Evolutionary conservation across 2,888 invertebrate species (phyloP).

Genomic region (Caenorhabditis virilis): DNA sequence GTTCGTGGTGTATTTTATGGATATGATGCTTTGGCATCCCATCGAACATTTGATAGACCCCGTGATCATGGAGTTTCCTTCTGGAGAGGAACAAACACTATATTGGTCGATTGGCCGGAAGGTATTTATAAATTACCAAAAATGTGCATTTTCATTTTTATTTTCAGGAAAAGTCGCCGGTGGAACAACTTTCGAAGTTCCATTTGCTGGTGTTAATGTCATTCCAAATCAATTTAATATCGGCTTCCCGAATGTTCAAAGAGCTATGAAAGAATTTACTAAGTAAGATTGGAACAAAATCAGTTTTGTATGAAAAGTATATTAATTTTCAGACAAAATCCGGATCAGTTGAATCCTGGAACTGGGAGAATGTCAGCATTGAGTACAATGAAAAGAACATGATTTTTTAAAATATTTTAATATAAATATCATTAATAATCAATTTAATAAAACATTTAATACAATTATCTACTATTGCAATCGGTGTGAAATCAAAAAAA

Average conservation of each 20-base stretch:
- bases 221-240: slow-evolving; percentile 52
- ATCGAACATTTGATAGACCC: slow-evolving; percentile 55
- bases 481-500: no score
- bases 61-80: slow-evolving; percentile 62
- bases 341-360: slow-evolving; percentile 54
- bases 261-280: slow-evolving; percentile 46
- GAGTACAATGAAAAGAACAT: slow-evolving; percentile 12
- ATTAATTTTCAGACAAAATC: slow-evolving; percentile 48
- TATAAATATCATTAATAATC: no score
- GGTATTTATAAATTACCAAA: no score
- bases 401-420: slow-evolving; percentile 4
- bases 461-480: no score
- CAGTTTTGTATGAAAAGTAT: not conserved
- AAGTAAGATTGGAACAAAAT: slow-evolving; percentile 23
- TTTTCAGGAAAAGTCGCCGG: slow-evolving; percentile 57
- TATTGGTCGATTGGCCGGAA: slow-evolving; percentile 62
- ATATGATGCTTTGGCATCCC: slow-evolving; percentile 54
- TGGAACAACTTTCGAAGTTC: slow-evolving; percentile 58
- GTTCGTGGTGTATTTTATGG: slow-evolving; percentile 62
- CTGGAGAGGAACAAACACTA: slow-evolving; percentile 61
- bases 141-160: no score
- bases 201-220: slow-evolving; percentile 56
- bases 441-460: no score
- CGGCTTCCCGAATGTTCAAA: slow-evolving; percentile 58
- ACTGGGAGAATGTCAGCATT: slow-evolving; percentile 43